A percentile compares a stretch with the other conserved stretches of the same genome.
Evolutionary conservation across 2,113 vertebrate species (phyloP).

Genomic region (Ctenodactylus gundi): DNA sequence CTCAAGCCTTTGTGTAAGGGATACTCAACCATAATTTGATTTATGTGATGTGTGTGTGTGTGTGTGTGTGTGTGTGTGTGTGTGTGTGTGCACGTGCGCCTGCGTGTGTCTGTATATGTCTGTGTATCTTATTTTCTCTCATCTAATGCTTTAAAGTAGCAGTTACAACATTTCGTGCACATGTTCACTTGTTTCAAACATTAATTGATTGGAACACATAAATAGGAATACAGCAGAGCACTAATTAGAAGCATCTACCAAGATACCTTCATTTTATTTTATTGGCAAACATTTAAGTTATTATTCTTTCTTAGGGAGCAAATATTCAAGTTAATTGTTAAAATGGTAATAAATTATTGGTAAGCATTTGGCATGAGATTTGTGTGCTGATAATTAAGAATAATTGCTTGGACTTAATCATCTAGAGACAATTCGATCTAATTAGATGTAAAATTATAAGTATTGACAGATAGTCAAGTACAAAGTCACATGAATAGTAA

Average conservation of each 20-base stretch:
- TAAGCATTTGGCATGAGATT: slow-evolving; percentile 71
- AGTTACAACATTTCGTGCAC: background rate
- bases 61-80: background rate
- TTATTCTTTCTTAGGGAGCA: slow-evolving; percentile 60
- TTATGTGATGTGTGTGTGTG: background rate
- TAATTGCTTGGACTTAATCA: slow-evolving; percentile 57
- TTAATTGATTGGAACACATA: slow-evolving; percentile 60
- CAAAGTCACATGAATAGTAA: slow-evolving; percentile 23
- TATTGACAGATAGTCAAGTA: slow-evolving; percentile 46
- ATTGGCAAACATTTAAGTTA: slow-evolving; percentile 77
- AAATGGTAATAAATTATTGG: slow-evolving; percentile 75
- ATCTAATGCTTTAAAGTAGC: background rate
- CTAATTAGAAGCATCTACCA: slow-evolving; percentile 65
- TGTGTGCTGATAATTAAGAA: slow-evolving; percentile 77
- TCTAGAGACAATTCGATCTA: slow-evolving; percentile 53
- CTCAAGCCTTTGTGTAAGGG: no score
- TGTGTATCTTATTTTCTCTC: background rate
- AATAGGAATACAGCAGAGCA: slow-evolving; percentile 49
- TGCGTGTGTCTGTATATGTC: background rate
- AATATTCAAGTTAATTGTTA: slow-evolving; percentile 63
- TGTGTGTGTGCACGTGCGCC: background rate
- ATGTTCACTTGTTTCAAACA: slow-evolving; percentile 31
- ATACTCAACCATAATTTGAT: background rate
- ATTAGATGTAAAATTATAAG: slow-evolving; percentile 71
- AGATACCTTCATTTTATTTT: slow-evolving; percentile 70